A percentile compares a stretch with the other conserved stretches of the same genome.
These are phyloP conservation scores for Nannobrachium achirus DNA, from an alignment of 2,113 vertebrate genomes.

Conservation along the genomic window DNA sequence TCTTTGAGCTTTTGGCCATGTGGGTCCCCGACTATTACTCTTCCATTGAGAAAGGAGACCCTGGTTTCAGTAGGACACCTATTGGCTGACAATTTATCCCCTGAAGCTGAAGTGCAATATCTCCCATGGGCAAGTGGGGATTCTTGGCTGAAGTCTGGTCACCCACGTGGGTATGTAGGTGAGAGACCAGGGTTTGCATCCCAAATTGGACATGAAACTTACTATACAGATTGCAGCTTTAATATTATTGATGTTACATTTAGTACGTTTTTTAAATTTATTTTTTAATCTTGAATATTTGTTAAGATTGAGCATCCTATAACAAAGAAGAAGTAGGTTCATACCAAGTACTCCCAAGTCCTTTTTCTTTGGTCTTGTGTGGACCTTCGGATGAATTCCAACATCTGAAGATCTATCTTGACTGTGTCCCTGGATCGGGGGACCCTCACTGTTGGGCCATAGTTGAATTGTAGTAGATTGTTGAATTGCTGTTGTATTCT, in stretches of 20 bases:
- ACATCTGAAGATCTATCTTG: constrained; percentile 75
- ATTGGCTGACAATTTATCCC: too few species aligned
- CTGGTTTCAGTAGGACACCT: too few species aligned
- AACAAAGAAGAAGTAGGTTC: background rate
- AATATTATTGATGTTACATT: background rate
- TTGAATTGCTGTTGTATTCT: background rate
- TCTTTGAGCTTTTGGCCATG: too few species aligned
- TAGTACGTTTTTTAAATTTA: background rate
- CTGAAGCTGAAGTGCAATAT: too few species aligned
- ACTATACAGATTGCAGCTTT: background rate
- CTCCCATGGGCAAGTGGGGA: too few species aligned
- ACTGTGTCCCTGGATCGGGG: constrained; percentile 65
- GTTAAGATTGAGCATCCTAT: too few species aligned
- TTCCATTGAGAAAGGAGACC: too few species aligned
- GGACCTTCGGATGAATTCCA: constrained; percentile 80
- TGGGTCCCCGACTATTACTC: too few species aligned
- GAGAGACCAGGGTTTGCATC: too few species aligned
- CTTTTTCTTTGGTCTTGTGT: constrained; percentile 79
- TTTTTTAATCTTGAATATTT: background rate
- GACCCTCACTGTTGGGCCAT: constrained; percentile 18
- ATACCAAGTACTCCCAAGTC: constrained; percentile 84
- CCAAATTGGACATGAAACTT: background rate
- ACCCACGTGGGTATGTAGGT: too few species aligned
- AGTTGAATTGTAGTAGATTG: background rate
- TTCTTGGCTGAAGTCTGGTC: too few species aligned